Evolutionary conservation across 2,888 invertebrate genomes (phyloP).

Genomic region (Drosophila neonasuta): DNA sequence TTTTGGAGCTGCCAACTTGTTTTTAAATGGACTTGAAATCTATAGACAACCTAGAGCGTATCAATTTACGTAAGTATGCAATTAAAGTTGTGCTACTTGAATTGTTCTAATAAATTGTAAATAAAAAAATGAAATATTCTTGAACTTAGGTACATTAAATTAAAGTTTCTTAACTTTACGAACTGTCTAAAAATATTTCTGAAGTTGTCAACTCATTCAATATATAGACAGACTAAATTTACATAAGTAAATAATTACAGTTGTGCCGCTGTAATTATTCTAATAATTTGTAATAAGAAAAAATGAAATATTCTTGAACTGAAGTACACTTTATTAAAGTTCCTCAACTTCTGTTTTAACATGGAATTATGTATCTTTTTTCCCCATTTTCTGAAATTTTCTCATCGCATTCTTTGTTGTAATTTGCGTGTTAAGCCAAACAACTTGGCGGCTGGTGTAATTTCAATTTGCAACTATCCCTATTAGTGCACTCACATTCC

Average conservation of each 20-base stretch:
- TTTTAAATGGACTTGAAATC: background rate
- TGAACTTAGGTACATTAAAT: background rate
- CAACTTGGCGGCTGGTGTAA: slow-evolving; percentile 20
- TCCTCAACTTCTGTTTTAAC: background rate
- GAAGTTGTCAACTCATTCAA: background rate
- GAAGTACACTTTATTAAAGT: background rate
- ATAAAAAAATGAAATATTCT: background rate
- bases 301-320: too few species aligned
- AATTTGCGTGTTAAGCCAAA: slow-evolving; percentile 31
- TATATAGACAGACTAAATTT: background rate
- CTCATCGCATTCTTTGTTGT: slow-evolving; percentile 25
- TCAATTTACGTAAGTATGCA: background rate
- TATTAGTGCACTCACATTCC: slow-evolving; percentile 34
- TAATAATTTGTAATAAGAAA: background rate
- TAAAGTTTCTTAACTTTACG: background rate
- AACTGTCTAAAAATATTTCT: background rate
- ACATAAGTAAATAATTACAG: too few species aligned
- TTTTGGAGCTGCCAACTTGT: background rate
- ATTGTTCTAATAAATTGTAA: background rate
- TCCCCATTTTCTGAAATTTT: slow-evolving; percentile 11
- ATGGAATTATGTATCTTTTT: background rate
- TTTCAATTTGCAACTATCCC: slow-evolving; percentile 38
- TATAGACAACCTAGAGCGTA: background rate
- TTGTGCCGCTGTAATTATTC: background rate
- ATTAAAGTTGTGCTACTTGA: background rate